Evolutionary conservation across 2,888 invertebrate species (phyloP).

Genomic region (Eupeodes luniger): DNA sequence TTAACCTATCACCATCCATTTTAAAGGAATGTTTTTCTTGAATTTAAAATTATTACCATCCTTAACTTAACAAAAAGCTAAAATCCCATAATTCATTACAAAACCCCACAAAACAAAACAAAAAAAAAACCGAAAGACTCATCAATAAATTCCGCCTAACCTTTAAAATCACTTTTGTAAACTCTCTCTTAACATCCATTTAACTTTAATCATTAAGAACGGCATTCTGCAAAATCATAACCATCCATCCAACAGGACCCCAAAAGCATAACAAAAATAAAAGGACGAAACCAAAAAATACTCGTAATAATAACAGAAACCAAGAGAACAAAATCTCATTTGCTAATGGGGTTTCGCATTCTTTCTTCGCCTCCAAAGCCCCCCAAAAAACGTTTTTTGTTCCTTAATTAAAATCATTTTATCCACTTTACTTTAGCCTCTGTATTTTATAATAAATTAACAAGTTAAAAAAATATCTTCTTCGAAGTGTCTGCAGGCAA

Average conservation of each 20-base stretch:
- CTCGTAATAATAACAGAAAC: background rate
- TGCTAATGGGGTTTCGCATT: slow-evolving; percentile 25
- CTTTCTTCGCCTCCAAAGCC: background rate
- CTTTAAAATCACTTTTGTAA: slow-evolving; percentile 2
- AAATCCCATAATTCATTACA: slow-evolving; percentile 9
- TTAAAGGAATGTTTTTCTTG: background rate
- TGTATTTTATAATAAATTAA: slow-evolving; percentile 35
- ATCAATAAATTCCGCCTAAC: slow-evolving; percentile 23
- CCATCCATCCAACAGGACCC: background rate
- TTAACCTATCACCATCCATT: background rate
- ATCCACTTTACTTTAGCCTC: slow-evolving; percentile 3
- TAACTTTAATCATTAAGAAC: slow-evolving; percentile 20
- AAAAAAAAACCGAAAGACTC: background rate
- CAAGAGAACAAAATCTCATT: slow-evolving; percentile 30
- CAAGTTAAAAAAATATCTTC: slow-evolving; percentile 9
- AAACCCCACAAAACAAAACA: no score
- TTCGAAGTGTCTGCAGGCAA: slow-evolving; percentile 9
- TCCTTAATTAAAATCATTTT: slow-evolving; percentile 53
- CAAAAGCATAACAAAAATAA: no score
- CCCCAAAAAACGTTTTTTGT: slow-evolving; percentile 3
- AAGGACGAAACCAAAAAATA: background rate
- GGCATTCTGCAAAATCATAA: background rate
- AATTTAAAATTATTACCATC: background rate
- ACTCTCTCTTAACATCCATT: slow-evolving; percentile 15
- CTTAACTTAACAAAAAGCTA: background rate